Evolutionary conservation across 2,113 vertebrate genomes (phyloP).

Genomic region (Atlantisia rogersi): DNA sequence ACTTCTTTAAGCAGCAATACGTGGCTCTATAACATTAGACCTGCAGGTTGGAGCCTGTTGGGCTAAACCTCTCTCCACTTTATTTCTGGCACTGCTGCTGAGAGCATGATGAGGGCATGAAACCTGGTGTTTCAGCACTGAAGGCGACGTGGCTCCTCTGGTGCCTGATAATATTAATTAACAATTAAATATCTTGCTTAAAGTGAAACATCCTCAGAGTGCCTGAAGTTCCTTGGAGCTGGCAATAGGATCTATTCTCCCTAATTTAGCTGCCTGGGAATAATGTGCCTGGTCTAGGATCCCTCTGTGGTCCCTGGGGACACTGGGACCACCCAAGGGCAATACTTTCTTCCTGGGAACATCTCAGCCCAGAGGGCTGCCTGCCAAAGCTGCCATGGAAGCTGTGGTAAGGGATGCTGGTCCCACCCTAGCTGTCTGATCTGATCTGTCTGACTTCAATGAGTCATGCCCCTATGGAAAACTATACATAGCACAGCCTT

Average conservation of each 20-base stretch:
- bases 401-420: neutral
- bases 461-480: neutral
- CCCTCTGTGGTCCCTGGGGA: neutral
- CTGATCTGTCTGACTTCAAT: neutral
- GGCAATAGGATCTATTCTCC: neutral
- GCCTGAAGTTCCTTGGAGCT: neutral
- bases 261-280: neutral
- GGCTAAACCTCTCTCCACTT: neutral
- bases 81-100: rapidly evolving
- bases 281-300: neutral
- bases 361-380: neutral
- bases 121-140: neutral
- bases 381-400: neutral
- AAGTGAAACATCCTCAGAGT: neutral
- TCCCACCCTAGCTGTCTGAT: neutral
- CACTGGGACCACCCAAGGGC: rapidly evolving
- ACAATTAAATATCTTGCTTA: neutral
- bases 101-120: neutral
- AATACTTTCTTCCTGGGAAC: neutral
- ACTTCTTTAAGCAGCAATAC: neutral
- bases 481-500: neutral
- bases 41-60: neutral
- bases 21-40: neutral
- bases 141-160: neutral
- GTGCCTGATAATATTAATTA: neutral